Base-by-base conservation (phyloP, 2,113 vertebrate species). In the Xenopus laevis region DNA sequence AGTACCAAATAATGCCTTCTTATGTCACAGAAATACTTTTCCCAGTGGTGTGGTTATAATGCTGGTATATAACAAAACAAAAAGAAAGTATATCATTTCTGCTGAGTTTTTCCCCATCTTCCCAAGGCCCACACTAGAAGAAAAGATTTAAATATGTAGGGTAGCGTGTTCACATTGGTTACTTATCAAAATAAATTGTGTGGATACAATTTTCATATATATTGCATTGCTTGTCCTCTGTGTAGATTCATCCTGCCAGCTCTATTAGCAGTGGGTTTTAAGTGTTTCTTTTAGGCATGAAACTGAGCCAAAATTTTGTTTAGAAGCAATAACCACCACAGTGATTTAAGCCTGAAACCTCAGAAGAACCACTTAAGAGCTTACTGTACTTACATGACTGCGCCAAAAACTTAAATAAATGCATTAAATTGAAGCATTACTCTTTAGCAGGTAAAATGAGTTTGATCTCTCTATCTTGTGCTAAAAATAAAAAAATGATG, bases 281-380 rank as follows among this genome's bases (percentile, higher is more conserved):
- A 40, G 72, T 68, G 45, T 68, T 68, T 68, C 55, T 68, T 68
- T 68, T 68, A 68, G 65, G 44, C 44, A 69, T 50, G 67, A 61
- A 47, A 45, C 18, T 44, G n/a, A 62, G 66, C 18, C 58, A 69
- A 61, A 44, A 50, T 63, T 69, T 69, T 70, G 58, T 64, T 57
- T 64, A 57, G 47, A 68, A 69, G 73, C 66, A 68, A 75, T 75
- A 75, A 75, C 65, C 47, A 75, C 57, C 21, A 44, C 59, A 76
- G 59, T 63, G 30, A 76, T 76, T 63, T 76, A 69, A 76, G 20
- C 46, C 21, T 55, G 5, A 69, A 62, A 53, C 66, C 74, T 57
- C 66, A 20, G 52, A 57, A 63, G 66, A n/a, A 52, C 57, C 47
- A 69, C 30, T 76, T 74, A 57, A 65, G 50, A 61, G 33, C 44